Evolutionary conservation across 2,888 invertebrate species (phyloP), one percentile per base, ranked within the genome.

Genomic region (Smittia aterrima): DNA sequence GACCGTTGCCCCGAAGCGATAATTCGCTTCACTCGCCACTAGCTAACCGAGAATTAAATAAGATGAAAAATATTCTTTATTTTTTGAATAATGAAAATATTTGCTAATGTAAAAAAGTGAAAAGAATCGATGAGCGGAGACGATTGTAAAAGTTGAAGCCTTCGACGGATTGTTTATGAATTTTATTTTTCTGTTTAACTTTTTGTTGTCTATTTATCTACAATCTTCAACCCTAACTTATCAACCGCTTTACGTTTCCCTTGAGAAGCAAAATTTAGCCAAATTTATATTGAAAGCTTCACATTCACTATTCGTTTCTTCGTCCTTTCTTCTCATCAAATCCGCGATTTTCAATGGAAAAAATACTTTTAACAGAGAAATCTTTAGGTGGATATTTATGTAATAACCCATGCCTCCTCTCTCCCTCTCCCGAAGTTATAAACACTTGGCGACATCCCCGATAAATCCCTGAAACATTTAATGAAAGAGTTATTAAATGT

Each of bases 321-420:
- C 18, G 22, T 13, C 58, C 20, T n/a, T 47, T n/a, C 9, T 9
- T 6, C 32, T 9, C 32, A 32, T n/a, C 47, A 47, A 47, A 47
- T n/a, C 47, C 47, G 47, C 16, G 47, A 47, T 2, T n/a, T n/a
- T 47, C 47, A 47, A 6, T 11, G 11, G 16, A n/a, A 6, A 47
- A n/a, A n/a, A n/a, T n/a, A n/a, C n/a, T n/a, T n/a, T n/a, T 38
- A 22, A 47, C 47, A 6, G n/a, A 47, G 2, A 58, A 58, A 22
- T 58, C 58, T 58, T 58, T 58, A 20, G 58, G 58, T 58, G 58
- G 58, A 58, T 58, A 58, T 58, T 58, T 58, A 58, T 58, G 58
- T 58, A n/a, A 47, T 13, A 11, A 47, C 16, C 22, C 58, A 3
- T 22, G 4, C 20, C 58, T 22, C 58, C 18, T 7, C 58, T 58